Evolutionary conservation across 2,113 vertebrate genomes (phyloP).

Genomic region (Antechinus flavipes): DNA sequence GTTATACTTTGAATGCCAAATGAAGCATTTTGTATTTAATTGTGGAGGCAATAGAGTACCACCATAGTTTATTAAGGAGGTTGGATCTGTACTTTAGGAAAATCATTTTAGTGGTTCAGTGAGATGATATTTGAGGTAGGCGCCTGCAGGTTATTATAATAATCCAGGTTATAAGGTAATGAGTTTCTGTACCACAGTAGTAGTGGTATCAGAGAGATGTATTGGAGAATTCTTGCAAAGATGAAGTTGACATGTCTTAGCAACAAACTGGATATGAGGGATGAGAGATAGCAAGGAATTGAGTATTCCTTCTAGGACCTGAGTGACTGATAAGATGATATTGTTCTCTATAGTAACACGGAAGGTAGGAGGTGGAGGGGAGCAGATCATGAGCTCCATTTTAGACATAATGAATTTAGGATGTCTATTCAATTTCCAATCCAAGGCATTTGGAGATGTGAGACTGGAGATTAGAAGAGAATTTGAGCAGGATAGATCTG

Average conservation of each 20-base stretch:
- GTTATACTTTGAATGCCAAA: not conserved
- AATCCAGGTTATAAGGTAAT: not conserved
- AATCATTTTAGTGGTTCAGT: not conserved
- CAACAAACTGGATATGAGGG: not conserved
- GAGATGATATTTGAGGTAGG: not conserved
- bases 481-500: not conserved
- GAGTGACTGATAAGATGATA: not conserved
- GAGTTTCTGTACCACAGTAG: not conserved
- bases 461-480: not conserved
- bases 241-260: not conserved
- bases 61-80: not conserved
- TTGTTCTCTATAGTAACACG: not conserved
- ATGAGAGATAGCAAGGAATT: not conserved
- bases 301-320: not conserved
- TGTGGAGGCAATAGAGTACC: not conserved
- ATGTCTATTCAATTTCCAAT: no score
- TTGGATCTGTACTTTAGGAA: not conserved
- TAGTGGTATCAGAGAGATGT: not conserved
- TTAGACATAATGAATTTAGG: not conserved
- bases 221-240: not conserved
- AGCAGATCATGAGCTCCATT: not conserved
- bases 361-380: not conserved
- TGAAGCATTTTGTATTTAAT: not conserved
- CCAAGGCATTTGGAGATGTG: not conserved
- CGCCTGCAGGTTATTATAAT: not conserved